Evolutionary conservation across 2,888 invertebrate species (phyloP).

Genomic region (Machimus atricapillus): DNA sequence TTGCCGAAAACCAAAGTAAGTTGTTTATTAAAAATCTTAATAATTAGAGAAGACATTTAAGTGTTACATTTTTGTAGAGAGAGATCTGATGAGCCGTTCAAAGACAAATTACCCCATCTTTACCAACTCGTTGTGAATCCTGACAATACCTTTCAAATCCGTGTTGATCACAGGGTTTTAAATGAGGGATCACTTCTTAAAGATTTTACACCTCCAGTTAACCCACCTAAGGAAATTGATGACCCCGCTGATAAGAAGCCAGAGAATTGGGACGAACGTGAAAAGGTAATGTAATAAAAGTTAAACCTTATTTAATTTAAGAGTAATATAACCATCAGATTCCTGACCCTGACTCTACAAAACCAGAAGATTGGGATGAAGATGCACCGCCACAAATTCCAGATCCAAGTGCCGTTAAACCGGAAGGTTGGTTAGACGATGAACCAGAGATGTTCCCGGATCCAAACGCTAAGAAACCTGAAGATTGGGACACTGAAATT

Average conservation of each 20-base stretch:
- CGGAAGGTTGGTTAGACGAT: constrained; percentile 91
- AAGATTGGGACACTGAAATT: constrained; percentile 98
- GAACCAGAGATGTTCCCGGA: constrained; percentile 89
- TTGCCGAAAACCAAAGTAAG: constrained; percentile 85
- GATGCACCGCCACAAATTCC: constrained; percentile 88
- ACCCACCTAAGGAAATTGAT: constrained; percentile 93
- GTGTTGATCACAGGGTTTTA: constrained; percentile 82
- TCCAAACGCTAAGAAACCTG: constrained; percentile 84
- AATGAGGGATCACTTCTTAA: constrained; percentile 87
- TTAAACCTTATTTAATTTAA: background rate
- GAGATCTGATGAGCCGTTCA: constrained; percentile 83
- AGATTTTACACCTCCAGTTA: constrained; percentile 92
- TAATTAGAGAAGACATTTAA: background rate
- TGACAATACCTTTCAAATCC: constrained; percentile 81
- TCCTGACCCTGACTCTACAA: constrained; percentile 84
- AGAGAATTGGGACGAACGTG: constrained; percentile 95
- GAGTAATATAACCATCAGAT: constrained; percentile 66
- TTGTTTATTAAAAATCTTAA: constrained; percentile 31
- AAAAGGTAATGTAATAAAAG: constrained; percentile 64
- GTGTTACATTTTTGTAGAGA: constrained; percentile 62
- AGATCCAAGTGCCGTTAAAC: constrained; percentile 83
- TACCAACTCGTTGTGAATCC: constrained; percentile 80
- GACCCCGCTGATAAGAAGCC: constrained; percentile 89
- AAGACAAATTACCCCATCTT: constrained; percentile 91
- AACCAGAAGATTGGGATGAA: constrained; percentile 98